Evolutionary conservation across 2,888 invertebrate species (phyloP).

Genomic region (Mantis religiosa): DNA sequence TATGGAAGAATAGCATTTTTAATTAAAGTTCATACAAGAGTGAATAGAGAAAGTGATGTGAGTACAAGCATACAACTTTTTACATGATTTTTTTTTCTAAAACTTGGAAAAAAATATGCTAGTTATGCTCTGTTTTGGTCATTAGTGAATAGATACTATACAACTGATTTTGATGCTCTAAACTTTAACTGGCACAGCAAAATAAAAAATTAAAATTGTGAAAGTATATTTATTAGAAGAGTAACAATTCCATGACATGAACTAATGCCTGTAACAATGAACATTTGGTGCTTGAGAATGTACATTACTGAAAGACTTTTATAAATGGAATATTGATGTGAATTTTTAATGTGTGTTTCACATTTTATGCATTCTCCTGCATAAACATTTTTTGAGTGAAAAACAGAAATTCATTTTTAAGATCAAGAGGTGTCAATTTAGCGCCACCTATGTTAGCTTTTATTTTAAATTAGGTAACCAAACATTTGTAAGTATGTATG

Average conservation of each 20-base stretch:
- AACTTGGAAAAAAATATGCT: too few species aligned
- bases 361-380: background rate
- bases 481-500: background rate
- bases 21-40: too few species aligned
- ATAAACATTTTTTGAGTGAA: background rate
- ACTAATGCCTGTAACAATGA: background rate
- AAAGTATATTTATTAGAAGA: background rate
- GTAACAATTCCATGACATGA: background rate
- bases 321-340: background rate
- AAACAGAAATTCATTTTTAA: background rate
- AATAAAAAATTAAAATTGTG: background rate
- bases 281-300: background rate
- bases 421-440: background rate
- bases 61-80: too few species aligned
- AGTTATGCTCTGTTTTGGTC: too few species aligned
- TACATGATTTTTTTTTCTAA: too few species aligned
- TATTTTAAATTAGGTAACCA: background rate
- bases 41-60: too few species aligned
- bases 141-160: too few species aligned
- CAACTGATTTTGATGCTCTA: background rate
- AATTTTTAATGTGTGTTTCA: background rate
- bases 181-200: background rate
- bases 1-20: too few species aligned
- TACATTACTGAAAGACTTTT: background rate
- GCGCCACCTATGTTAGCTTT: background rate